phyloP scores from a whole-genome alignment of 92 coral and sea anemone genomes.

The Epizoanthus rinbou region DNA sequence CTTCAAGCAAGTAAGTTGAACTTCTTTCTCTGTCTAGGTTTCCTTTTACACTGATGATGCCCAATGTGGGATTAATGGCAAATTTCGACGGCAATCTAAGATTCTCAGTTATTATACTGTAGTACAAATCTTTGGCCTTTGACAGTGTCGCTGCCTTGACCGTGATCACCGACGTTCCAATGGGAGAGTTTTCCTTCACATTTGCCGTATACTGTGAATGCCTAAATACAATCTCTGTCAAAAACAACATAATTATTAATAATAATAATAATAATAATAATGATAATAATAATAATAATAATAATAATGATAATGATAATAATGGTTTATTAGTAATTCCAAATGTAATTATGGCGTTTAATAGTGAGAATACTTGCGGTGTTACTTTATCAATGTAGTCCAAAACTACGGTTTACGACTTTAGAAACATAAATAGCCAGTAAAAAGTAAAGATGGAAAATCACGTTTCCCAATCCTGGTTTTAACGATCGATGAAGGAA shows the following conservation, averaged over 20 bases:
- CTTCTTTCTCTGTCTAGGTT: constrained; percentile 69
- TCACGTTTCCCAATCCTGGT: too few species aligned
- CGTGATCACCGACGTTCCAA: constrained; percentile 65
- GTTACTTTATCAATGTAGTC: not conserved
- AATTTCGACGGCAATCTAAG: constrained; percentile 65
- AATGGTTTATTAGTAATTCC: too few species aligned
- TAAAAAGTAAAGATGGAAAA: too few species aligned
- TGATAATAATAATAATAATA: too few species aligned
- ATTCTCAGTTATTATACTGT: constrained; percentile 87
- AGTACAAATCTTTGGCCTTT: constrained; percentile 54
- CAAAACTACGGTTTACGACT: too few species aligned
- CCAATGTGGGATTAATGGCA: constrained; percentile 67
- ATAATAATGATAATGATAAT: too few species aligned
- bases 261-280: too few species aligned
- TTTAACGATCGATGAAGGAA: too few species aligned
- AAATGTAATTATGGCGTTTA: too few species aligned
- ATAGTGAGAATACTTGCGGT: not conserved
- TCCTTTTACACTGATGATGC: constrained; percentile 70
- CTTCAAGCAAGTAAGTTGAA: constrained; percentile 79
- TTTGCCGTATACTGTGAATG: constrained; percentile 68
- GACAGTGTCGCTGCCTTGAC: constrained; percentile 80
- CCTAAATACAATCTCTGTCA: constrained; percentile 74
- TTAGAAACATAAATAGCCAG: too few species aligned
- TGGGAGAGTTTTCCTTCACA: constrained; percentile 71
- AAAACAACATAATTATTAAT: not conserved